A percentile compares a stretch with the other conserved stretches of the same genome.
These are phyloP conservation scores for Campoplex capitator DNA, from an alignment of 2,888 invertebrate genomes.

Conservation along the genomic window DNA sequence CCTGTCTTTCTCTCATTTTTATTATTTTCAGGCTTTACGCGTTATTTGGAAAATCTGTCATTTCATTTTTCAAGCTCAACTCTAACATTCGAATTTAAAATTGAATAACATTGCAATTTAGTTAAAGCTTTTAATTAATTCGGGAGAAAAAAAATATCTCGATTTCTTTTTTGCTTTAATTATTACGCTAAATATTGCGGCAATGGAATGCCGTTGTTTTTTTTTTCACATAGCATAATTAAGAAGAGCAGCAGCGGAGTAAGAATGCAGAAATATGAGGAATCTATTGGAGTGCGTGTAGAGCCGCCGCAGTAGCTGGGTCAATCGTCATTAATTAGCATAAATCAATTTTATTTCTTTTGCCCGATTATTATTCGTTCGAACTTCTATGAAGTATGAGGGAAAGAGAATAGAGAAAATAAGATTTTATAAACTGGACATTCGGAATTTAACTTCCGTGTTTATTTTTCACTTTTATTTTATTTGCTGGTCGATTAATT, in stretches of 20 bases:
- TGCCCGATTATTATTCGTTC: background rate
- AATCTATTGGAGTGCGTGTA: background rate
- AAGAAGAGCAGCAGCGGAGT: background rate
- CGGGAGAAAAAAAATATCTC: background rate
- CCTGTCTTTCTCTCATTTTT: background rate
- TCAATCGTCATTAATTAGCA: background rate
- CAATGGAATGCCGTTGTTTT: background rate
- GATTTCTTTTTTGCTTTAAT: background rate
- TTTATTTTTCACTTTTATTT: background rate
- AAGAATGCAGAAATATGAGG: background rate
- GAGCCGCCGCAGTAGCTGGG: background rate
- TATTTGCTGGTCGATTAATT: slow-evolving; percentile 5
- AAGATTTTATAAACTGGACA: background rate
- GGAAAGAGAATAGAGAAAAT: background rate
- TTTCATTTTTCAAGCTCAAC: background rate
- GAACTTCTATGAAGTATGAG: background rate
- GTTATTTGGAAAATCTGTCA: background rate
- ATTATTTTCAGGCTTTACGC: background rate
- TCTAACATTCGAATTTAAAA: background rate
- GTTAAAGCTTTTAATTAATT: too few relatives aligned
- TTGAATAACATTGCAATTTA: background rate
- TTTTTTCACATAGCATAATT: background rate
- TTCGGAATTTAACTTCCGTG: background rate
- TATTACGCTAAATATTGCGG: background rate
- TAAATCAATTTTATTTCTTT: background rate